Conservation (phyloP, 2,113 vertebrate species). For the Lonchura striata region DNA sequence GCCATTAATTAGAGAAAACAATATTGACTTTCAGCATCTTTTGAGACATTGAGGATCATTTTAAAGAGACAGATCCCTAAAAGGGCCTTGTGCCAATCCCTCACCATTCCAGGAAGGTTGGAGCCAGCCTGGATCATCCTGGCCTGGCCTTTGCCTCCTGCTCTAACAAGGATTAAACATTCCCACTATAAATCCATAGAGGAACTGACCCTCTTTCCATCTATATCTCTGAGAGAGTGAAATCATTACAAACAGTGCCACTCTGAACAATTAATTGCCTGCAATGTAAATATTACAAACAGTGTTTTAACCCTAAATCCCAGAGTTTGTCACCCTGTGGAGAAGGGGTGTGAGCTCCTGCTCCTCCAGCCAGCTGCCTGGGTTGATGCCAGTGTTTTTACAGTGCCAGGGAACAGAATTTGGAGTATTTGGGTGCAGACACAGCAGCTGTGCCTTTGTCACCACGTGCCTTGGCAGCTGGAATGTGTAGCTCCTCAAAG, state of each 20-base stretch:
- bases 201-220: neutral
- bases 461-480: neutral
- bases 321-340: neutral
- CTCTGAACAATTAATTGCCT: neutral
- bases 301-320: neutral
- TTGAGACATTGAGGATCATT: neutral
- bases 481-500: neutral
- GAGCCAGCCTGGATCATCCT: neutral
- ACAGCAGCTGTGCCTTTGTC: neutral
- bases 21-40: constrained; percentile 6
- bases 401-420: neutral
- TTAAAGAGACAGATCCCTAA: neutral
- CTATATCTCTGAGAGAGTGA: neutral
- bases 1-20: constrained; percentile 35
- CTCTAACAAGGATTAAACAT: neutral
- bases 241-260: neutral
- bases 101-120: neutral
- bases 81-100: neutral
- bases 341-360: neutral
- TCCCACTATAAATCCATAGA: accelerated
- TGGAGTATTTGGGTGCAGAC: neutral
- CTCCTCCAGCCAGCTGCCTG: neutral
- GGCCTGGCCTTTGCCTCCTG: neutral
- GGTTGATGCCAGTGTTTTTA: neutral
- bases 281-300: neutral